Conservation (phyloP, 2,888 invertebrate species). For the Listrodromus nycthemerus region DNA sequence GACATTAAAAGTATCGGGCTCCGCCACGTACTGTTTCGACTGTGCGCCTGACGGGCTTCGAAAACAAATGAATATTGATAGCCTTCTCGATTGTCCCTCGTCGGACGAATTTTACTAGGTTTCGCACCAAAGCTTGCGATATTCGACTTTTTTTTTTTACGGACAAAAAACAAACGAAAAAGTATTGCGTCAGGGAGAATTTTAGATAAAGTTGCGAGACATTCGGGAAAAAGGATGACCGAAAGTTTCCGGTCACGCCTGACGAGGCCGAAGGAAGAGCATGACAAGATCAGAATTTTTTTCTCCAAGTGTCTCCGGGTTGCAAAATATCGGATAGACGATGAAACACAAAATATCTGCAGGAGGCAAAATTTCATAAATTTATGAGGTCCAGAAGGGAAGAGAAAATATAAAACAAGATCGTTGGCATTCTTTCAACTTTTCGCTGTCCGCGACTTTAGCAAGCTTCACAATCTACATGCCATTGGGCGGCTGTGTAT, state of each 20-base stretch:
- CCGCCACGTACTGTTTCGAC: constrained; percentile 17
- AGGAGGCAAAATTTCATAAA: too few species aligned
- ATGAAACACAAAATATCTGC: too few species aligned
- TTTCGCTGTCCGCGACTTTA: constrained; percentile 5
- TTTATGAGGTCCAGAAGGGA: background rate
- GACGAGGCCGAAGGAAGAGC: too few species aligned
- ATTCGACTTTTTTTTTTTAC: background rate
- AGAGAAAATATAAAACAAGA: background rate
- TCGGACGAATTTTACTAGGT: background rate
- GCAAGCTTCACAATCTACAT: background rate
- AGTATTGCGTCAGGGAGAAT: too few species aligned
- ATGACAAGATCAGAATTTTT: too few species aligned
- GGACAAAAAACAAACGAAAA: background rate
- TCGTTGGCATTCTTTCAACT: constrained; percentile 38
- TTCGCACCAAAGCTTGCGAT: background rate
- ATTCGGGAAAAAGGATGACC: too few species aligned
- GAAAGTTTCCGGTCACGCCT: too few species aligned
- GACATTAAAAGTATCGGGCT: constrained; percentile 23
- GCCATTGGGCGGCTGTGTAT: background rate
- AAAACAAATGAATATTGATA: constrained; percentile 34
- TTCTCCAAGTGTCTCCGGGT: too few species aligned
- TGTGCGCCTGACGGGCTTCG: constrained; percentile 1
- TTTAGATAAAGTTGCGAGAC: too few species aligned
- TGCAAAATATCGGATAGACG: too few species aligned
- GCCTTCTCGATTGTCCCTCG: background rate